phyloP scores from a whole-genome alignment of 1,140 invertebrate species.

The Zaprionus tsacasi region DNA sequence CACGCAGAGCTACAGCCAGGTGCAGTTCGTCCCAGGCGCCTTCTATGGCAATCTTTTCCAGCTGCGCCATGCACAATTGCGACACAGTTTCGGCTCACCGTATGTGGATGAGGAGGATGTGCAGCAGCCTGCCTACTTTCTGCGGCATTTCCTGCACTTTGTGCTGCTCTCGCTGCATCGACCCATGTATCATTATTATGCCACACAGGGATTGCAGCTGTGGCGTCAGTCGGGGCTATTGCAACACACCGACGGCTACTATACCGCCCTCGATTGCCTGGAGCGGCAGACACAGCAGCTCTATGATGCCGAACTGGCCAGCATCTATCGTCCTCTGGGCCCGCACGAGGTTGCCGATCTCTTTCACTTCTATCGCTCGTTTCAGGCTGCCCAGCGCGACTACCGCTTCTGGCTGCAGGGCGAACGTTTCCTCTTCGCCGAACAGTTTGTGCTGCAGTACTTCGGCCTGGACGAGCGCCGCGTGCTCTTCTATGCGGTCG shows the following conservation, averaged over 20 bases:
- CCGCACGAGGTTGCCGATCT: constrained; percentile 53
- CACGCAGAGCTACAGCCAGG: constrained; percentile 22
- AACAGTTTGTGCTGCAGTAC: constrained; percentile 68
- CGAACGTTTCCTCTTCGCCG: constrained; percentile 76
- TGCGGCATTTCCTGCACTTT: constrained; percentile 72
- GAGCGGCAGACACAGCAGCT: constrained; percentile 54
- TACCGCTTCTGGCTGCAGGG: constrained; percentile 75
- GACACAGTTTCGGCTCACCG: constrained; percentile 46
- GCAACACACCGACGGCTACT: constrained; percentile 68
- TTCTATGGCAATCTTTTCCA: constrained; percentile 67
- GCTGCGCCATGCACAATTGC: constrained; percentile 48
- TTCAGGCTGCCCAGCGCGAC: constrained; percentile 53
- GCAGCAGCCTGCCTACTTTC: constrained; percentile 70
- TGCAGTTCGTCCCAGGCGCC: constrained; percentile 15
- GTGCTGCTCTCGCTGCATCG: constrained; percentile 59
- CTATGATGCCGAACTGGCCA: constrained; percentile 28
- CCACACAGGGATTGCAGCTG: constrained; percentile 69
- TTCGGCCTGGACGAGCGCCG: constrained; percentile 60
- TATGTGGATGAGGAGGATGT: constrained; percentile 68
- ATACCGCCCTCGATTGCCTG: constrained; percentile 70
- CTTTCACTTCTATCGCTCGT: constrained; percentile 70
- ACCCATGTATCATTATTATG: constrained; percentile 79
- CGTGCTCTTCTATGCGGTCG: constrained; percentile 75
- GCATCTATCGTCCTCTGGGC: constrained; percentile 51
- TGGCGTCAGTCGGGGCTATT: constrained; percentile 64